phyloP scores from a whole-genome alignment of 2,888 invertebrate species.

The Eurytoma californica region DNA sequence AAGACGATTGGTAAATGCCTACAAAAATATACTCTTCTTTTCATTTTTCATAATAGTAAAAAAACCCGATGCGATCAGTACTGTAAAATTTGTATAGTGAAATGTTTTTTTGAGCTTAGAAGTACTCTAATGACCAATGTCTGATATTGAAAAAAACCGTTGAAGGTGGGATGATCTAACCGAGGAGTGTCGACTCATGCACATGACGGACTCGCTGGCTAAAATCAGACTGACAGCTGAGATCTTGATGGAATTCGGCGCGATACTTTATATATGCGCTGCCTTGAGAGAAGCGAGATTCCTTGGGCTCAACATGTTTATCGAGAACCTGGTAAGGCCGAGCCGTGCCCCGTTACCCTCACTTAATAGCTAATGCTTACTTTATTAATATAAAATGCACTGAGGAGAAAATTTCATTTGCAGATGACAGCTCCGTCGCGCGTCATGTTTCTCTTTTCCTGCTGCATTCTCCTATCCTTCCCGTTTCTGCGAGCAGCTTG shows the following conservation, averaged over 20 bases:
- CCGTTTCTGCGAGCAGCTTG: constrained; percentile 91
- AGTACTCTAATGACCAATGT: not conserved
- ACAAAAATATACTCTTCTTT: too few relatives aligned
- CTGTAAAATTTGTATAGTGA: too few relatives aligned
- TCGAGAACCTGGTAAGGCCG: constrained; percentile 90
- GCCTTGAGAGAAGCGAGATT: constrained; percentile 93
- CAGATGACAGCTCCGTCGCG: constrained; percentile 92
- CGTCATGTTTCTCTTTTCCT: constrained; percentile 96
- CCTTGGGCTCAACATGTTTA: constrained; percentile 94
- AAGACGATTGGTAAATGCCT: constrained; percentile 76
- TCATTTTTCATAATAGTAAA: too few relatives aligned
- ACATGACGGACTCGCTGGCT: constrained; percentile 78
- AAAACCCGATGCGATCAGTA: too few relatives aligned
- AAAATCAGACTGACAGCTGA: constrained; percentile 87
- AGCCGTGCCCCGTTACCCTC: too few relatives aligned
- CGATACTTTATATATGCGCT: constrained; percentile 88
- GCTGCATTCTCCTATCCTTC: constrained; percentile 89
- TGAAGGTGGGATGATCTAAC: constrained; percentile 82
- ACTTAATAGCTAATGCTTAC: too few relatives aligned
- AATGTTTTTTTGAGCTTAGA: not conserved
- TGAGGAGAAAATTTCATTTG: constrained; percentile 45
- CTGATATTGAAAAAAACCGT: not conserved
- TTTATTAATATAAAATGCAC: too few relatives aligned
- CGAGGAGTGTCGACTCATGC: constrained; percentile 84
- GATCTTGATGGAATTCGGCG: constrained; percentile 86